phyloP scores from a whole-genome alignment of 2,113 vertebrate genomes.

The Semnornis frantzii region DNA sequence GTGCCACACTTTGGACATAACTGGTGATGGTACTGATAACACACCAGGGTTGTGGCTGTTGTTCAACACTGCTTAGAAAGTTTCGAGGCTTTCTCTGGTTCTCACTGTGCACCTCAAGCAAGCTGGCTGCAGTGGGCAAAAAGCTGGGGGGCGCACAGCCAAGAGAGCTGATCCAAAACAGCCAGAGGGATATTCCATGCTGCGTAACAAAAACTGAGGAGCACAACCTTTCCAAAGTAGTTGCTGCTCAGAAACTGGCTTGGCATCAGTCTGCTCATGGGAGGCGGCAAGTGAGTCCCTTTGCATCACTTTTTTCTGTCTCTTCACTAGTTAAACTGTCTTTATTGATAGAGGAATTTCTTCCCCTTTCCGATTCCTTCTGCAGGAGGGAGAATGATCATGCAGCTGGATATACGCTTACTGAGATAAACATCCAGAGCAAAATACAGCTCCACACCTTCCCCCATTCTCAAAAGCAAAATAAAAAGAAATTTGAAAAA shows the following conservation, averaged over 20 bases:
- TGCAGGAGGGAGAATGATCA: background rate
- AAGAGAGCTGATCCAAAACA: accelerated
- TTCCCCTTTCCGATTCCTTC: background rate
- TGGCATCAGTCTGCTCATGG: accelerated
- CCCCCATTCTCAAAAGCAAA: background rate
- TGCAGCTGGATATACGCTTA: background rate
- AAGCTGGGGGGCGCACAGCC: background rate
- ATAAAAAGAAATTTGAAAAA: too few species aligned
- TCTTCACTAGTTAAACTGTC: background rate
- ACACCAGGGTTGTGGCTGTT: background rate
- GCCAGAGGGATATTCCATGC: background rate
- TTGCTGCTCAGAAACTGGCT: accelerated
- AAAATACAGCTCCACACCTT: background rate
- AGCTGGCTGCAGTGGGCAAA: background rate
- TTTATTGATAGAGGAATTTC: background rate
- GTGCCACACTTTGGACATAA: background rate
- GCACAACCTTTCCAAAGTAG: accelerated
- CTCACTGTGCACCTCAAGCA: background rate
- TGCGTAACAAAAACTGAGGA: background rate
- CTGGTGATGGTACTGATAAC: background rate
- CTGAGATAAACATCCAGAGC: background rate
- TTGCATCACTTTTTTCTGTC: background rate
- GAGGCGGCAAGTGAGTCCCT: background rate
- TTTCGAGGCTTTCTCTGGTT: background rate
- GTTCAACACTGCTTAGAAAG: background rate